Percentiles rank a stretch among this genome's conserved stretches.
Conservation (phyloP, 1,140 invertebrate species). For the Mya arenaria region DNA sequence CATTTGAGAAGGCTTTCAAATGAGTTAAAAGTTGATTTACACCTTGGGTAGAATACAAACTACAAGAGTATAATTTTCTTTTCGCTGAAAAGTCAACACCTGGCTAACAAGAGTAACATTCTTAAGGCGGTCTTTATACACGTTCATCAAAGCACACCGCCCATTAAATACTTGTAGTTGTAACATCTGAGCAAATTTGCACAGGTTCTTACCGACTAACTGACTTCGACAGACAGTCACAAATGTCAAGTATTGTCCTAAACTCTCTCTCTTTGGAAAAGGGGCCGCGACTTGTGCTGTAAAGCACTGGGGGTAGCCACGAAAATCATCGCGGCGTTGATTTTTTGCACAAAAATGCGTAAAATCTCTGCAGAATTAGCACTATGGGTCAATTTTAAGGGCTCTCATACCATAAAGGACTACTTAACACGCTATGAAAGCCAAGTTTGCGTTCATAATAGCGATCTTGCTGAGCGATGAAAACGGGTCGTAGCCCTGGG, state of each 20-base stretch:
- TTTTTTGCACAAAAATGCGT: slow-evolving; percentile 46
- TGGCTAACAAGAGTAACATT: slow-evolving; percentile 27
- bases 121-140: slow-evolving; percentile 42
- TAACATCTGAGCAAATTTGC: slow-evolving; percentile 43
- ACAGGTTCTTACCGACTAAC: slow-evolving; percentile 41
- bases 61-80: neutral
- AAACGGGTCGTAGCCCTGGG: neutral
- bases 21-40: too few relatives aligned
- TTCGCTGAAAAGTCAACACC: neutral
- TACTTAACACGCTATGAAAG: slow-evolving; percentile 26
- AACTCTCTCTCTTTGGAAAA: slow-evolving; percentile 16
- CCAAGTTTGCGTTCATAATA: slow-evolving; percentile 7
- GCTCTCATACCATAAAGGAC: slow-evolving; percentile 17
- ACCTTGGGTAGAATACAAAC: too few relatives aligned
- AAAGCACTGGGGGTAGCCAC: too few relatives aligned
- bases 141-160: slow-evolving; percentile 45
- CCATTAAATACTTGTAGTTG: slow-evolving; percentile 45
- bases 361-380: slow-evolving; percentile 47
- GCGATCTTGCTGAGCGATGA: neutral
- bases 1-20: too few relatives aligned
- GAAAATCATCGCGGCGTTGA: too few relatives aligned
- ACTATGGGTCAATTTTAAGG: slow-evolving; percentile 35
- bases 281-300: too few relatives aligned
- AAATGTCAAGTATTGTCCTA: slow-evolving; percentile 35
- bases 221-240: slow-evolving; percentile 39